phyloP scores from a whole-genome alignment of 2,113 vertebrate genomes.

The Lepus timidus region DNA sequence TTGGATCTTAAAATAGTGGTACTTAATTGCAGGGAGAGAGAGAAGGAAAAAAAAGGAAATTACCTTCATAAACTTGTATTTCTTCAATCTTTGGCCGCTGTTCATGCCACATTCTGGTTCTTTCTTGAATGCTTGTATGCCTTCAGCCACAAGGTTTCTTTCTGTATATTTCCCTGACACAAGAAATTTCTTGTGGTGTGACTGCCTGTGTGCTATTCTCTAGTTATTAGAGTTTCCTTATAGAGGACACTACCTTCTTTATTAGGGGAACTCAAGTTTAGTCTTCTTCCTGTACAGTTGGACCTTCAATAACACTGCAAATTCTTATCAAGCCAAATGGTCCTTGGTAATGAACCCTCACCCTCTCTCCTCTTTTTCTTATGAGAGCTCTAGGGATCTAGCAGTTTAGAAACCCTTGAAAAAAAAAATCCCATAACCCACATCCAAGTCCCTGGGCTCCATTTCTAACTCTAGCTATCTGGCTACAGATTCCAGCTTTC shows the following conservation, averaged over 20 bases:
- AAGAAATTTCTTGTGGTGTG: not conserved
- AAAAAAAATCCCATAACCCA: no score
- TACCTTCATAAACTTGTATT: not conserved
- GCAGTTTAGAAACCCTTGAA: no score
- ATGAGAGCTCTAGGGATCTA: not conserved
- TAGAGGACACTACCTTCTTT: not conserved
- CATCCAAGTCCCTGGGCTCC: no score
- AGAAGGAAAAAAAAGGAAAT: accelerated
- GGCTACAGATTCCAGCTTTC: no score
- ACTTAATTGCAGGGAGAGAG: not conserved
- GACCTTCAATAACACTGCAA: not conserved
- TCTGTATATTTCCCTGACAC: no score
- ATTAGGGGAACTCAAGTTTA: not conserved
- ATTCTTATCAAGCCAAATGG: not conserved
- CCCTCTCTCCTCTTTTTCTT: not conserved
- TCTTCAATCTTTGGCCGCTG: not conserved
- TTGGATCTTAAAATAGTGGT: not conserved
- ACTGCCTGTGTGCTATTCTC: not conserved
- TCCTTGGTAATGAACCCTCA: not conserved
- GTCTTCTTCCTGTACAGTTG: not conserved
- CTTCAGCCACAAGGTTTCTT: not conserved
- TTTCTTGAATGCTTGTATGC: not conserved
- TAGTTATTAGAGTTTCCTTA: not conserved
- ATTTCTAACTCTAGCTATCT: no score
- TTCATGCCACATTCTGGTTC: not conserved